phyloP scores from a whole-genome alignment of 2,888 invertebrate species.

The Tiphia femorata region DNA sequence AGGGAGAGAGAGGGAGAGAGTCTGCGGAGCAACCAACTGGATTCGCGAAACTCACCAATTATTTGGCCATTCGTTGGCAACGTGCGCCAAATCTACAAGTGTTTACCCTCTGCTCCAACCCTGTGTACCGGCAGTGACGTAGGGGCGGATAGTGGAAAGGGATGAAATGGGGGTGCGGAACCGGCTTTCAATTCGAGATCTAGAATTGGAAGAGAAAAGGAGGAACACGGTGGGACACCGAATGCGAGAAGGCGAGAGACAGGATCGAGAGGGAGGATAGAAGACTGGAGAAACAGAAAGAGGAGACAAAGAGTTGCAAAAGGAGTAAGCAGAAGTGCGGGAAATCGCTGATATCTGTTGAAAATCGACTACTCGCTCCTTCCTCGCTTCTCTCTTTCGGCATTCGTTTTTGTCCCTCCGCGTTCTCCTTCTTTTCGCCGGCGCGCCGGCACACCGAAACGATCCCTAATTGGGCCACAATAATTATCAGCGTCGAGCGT shows the following conservation, averaged over 20 bases:
- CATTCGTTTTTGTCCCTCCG: too few species aligned
- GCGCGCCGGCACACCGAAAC: conserved; percentile 19
- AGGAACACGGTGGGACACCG: conserved; percentile 2
- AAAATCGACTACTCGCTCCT: conserved; percentile 30
- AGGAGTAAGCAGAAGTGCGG: conserved; percentile 17
- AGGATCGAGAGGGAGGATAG: conserved; percentile 1
- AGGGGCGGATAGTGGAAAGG: neutral
- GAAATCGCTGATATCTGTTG: conserved; percentile 56
- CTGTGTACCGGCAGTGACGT: conserved; percentile 21
- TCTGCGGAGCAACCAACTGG: conserved; percentile 40
- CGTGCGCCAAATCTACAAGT: conserved; percentile 68
- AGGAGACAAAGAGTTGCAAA: conserved; percentile 14
- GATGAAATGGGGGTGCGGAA: conserved; percentile 7
- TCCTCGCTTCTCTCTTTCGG: neutral
- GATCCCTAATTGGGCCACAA: conserved; percentile 53
- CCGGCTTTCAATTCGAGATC: conserved; percentile 16
- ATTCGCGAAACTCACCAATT: conserved; percentile 65
- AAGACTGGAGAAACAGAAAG: conserved; percentile 13
- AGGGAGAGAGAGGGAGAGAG: conserved; percentile 44
- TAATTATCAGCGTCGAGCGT: conserved; percentile 49
- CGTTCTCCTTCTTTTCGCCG: too few species aligned
- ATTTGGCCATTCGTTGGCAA: conserved; percentile 66
- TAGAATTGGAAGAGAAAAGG: conserved; percentile 11
- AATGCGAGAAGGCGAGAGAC: neutral
- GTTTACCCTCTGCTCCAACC: conserved; percentile 52